Conservation (phyloP, 2,797 vertebrate species). For the Tragopan temminckii region DNA sequence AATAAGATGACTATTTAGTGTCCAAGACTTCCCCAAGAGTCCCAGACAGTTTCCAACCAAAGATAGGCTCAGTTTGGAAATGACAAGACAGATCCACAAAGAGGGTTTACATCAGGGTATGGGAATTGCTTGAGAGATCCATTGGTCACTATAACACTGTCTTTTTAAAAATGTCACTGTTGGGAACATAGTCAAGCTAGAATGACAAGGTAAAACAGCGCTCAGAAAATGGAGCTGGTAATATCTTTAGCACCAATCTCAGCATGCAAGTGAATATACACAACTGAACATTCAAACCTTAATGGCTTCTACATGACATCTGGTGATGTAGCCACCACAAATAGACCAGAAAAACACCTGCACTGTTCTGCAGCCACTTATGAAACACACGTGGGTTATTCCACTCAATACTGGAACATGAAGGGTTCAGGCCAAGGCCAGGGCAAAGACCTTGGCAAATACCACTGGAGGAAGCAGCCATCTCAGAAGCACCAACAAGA, state of each 20-base stretch:
- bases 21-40: neutral
- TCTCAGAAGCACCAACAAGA: neutral
- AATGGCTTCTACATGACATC: accelerated
- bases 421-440: neutral
- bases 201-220: accelerated
- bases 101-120: neutral
- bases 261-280: neutral
- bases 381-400: neutral
- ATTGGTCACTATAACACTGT: neutral
- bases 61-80: neutral
- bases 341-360: neutral
- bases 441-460: neutral
- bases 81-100: neutral
- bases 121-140: neutral
- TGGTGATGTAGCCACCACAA: neutral
- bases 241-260: neutral
- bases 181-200: neutral
- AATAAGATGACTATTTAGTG: neutral
- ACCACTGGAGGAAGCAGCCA: neutral
- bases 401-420: neutral
- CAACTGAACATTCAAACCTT: accelerated
- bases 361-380: neutral
- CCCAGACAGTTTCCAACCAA: neutral
- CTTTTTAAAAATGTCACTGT: neutral
- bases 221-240: neutral